Percentiles rank a stretch among this genome's conserved stretches.
These are phyloP conservation scores for Orycteropus afer DNA, from an alignment of 2,113 vertebrate genomes.

Conservation along the genomic window DNA sequence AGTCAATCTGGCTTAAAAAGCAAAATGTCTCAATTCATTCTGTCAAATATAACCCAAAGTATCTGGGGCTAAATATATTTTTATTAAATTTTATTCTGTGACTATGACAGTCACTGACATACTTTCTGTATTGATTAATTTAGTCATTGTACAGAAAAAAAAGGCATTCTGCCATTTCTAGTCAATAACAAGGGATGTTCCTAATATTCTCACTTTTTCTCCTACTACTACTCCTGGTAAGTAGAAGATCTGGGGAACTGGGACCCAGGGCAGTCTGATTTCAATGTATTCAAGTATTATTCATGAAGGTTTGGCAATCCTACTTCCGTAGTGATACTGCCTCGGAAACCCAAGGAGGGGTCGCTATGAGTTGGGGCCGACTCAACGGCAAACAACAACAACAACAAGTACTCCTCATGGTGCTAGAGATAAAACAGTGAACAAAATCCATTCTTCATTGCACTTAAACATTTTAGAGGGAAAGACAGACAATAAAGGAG, in stretches of 20 bases:
- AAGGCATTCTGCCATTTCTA: not conserved
- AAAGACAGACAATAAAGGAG: not conserved
- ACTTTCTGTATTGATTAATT: not conserved
- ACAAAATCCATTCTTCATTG: not conserved
- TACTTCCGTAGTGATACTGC: too few species aligned
- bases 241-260: too few species aligned
- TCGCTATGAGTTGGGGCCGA: too few species aligned
- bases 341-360: too few species aligned
- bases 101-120: not conserved
- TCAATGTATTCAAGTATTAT: not conserved
- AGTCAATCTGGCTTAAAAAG: not conserved
- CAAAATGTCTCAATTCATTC: not conserved
- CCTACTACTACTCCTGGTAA: not conserved
- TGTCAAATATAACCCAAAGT: not conserved
- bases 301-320: not conserved
- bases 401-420: not conserved
- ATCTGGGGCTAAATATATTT: not conserved
- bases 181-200: not conserved
- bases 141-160: not conserved
- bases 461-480: not conserved
- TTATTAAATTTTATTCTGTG: not conserved
- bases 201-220: not conserved
- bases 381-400: too few species aligned
- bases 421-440: not conserved
- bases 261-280: not conserved